Percentiles rank a stretch among this genome's conserved stretches.
Evolutionary conservation across 37 sponge, comb jelly and placozoan species (phyloP).

Genomic region (Dysidea cf. avara): DNA sequence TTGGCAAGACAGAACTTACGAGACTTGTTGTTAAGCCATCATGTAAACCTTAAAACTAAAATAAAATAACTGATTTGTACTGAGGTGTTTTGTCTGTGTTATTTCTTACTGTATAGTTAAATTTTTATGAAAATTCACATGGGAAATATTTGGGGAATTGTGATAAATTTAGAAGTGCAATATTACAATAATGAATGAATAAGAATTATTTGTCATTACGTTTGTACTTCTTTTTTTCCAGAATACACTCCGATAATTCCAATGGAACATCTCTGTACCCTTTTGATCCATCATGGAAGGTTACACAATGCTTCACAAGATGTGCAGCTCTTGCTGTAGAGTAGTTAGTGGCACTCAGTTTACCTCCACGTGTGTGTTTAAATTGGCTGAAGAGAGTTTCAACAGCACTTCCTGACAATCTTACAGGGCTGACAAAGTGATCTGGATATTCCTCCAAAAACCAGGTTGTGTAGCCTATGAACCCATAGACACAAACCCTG

Average conservation of each 20-base stretch:
- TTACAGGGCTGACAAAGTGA: too few relatives aligned
- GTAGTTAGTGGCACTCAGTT: slow-evolving; percentile 25
- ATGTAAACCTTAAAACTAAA: not conserved
- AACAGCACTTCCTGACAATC: too few relatives aligned
- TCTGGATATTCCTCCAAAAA: not conserved
- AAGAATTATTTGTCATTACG: too few relatives aligned
- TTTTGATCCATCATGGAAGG: not conserved
- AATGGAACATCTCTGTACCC: not conserved
- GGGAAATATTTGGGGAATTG: too few relatives aligned
- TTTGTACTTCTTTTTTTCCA: too few relatives aligned
- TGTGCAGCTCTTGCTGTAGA: not conserved
- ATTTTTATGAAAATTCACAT: too few relatives aligned
- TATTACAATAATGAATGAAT: too few relatives aligned
- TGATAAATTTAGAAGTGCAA: too few relatives aligned
- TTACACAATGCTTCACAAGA: too few relatives aligned
- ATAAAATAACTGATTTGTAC: not conserved
- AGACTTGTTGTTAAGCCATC: not conserved
- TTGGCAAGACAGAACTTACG: slow-evolving; percentile 2
- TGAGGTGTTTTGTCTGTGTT: too few relatives aligned
- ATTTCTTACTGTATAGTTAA: too few relatives aligned
- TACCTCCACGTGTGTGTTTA: slow-evolving; percentile 10
- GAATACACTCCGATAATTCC: not conserved
- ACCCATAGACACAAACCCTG: not conserved
- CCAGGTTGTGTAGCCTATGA: not conserved
- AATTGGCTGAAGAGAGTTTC: too few relatives aligned